Evolutionary conservation across 2,888 invertebrate species (phyloP).

Genomic region (Lampropteryx suffumata): DNA sequence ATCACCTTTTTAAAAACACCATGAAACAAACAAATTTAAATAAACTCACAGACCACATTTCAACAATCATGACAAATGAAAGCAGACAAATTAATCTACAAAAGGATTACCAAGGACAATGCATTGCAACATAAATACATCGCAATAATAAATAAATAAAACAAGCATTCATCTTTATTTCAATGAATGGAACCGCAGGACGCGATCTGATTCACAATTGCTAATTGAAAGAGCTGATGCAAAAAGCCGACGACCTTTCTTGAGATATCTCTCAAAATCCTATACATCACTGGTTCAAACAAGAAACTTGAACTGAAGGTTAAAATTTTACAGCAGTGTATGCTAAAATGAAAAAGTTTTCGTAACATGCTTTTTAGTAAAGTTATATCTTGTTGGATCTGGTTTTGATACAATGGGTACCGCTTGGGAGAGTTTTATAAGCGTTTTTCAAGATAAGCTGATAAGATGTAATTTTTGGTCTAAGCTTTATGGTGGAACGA

Average conservation of each 20-base stretch:
- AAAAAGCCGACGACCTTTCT: conserved; percentile 17
- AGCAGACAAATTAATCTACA: not conserved
- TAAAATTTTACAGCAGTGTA: conserved; percentile 2
- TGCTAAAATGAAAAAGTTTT: not conserved
- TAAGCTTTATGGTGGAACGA: conserved; percentile 5
- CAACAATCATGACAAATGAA: not conserved
- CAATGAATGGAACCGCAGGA: conserved; percentile 16
- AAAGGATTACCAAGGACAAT: conserved; percentile 3
- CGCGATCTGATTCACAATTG: conserved; percentile 19
- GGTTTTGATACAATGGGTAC: conserved; percentile 9
- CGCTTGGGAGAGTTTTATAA: conserved; percentile 12
- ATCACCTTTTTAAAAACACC: too few species aligned
- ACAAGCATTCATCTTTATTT: conserved; percentile 15
- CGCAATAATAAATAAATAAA: conserved; percentile 2
- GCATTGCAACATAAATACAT: not conserved
- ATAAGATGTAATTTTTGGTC: conserved; percentile 1
- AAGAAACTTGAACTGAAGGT: not conserved
- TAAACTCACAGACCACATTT: too few species aligned
- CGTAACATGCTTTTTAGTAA: not conserved
- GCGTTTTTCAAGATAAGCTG: conserved; percentile 19
- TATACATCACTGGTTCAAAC: conserved; percentile 7
- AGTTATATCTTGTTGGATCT: conserved; percentile 4
- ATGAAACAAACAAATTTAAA: too few species aligned
- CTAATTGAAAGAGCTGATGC: conserved; percentile 8
- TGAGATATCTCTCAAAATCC: not conserved